Conservation (phyloP, 2,888 invertebrate genomes). For the Polymixis lichenea region DNA sequence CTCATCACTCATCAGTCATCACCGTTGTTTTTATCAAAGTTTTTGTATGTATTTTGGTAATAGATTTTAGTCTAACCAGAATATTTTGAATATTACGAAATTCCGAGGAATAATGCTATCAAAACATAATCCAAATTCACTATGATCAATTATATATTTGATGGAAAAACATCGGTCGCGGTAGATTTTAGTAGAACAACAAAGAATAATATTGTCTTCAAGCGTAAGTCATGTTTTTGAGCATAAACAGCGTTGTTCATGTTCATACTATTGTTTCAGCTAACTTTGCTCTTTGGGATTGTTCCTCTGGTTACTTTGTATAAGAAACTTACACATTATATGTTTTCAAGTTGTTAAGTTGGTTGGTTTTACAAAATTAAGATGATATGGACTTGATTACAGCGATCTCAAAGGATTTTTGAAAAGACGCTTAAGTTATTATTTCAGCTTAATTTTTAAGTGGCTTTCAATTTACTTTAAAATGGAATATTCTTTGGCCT, state of each 20-base stretch:
- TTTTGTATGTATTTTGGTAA: background rate
- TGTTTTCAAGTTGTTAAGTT: background rate
- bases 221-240: conserved; percentile 22
- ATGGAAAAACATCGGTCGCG: conserved; percentile 13
- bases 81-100: conserved; percentile 10
- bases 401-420: conserved; percentile 1
- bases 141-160: conserved; percentile 14
- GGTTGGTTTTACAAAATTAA: conserved; percentile 6
- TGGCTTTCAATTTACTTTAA: background rate
- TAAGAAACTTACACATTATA: conserved; percentile 8
- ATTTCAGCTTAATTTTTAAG: background rate
- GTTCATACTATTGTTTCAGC: conserved; percentile 27
- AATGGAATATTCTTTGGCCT: background rate
- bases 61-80: conserved; percentile 1
- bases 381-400: background rate
- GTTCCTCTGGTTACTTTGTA: conserved; percentile 23
- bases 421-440: background rate
- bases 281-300: conserved; percentile 30
- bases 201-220: conserved; percentile 13
- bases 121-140: conserved; percentile 22
- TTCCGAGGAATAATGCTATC: conserved; percentile 12
- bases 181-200: conserved; percentile 17
- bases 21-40: background rate
- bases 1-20: conserved; percentile 5
- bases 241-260: conserved; percentile 22